Evolutionary conservation across 2,113 vertebrate genomes (phyloP), one percentile per base, ranked within the genome.

Genomic region (Amia ocellicauda): DNA sequence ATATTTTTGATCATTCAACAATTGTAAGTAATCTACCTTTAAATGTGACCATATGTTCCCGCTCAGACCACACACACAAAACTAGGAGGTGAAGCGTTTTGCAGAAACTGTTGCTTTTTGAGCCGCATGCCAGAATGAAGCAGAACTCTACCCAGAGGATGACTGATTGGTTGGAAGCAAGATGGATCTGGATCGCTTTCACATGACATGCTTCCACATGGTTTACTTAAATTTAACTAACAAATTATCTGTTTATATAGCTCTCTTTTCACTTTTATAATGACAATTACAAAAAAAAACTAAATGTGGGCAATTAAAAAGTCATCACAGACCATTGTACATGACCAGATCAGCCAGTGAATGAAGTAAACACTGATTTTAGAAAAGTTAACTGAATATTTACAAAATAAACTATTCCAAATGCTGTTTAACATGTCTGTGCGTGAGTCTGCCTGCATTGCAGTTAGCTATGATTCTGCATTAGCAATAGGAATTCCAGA

Each of bases 11-110:
- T 91, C 86, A 86, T 74, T 70, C 72, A 68, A 83, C 82, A 87
- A 76, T 80, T 84, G 76, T 84, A 84, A 82, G 87, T 82, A 88
- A 88, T 78, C 69, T 64, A 79, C 81, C 83, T 86, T 67, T 90
- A 92, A 93, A 83, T 74, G 74, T 75, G 74, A 87, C 85, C 92
- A 93, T 85, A 89, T 90, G 92, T 82, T 70, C 78, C 66, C 75
- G 45, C 41, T 27, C 16, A 72, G 91, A 91, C 85, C 93, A 91
- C 91, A 91, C 91, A 88, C 74, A 9, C 29, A 40, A 40, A 4
- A 45, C 43, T 3, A 26, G 45, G 4, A 43, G 57, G 11, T 23
- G 19, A 4, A 59, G 41, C n/a, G n/a, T n/a, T n/a, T n/a, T n/a
- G n/a, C 23, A 11, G 13, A 58, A 22, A 58, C 7, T 8, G 2